These are phyloP conservation scores for Dugesia japonica DNA, from an alignment of 2,888 invertebrate genomes.

Conservation along the genomic window DNA sequence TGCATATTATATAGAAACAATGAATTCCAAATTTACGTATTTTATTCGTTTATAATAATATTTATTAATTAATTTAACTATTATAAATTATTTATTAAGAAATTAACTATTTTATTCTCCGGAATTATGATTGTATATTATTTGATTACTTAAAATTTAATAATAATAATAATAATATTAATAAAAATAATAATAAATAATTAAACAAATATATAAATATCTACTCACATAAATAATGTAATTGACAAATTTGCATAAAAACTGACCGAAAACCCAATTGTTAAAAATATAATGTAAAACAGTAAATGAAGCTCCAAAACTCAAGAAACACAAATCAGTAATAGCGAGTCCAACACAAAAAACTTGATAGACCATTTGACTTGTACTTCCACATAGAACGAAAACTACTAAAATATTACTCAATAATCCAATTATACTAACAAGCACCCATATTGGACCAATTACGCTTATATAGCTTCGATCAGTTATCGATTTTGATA, in stretches of 20 bases:
- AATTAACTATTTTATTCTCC: too few species aligned
- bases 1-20: too few species aligned
- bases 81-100: too few species aligned
- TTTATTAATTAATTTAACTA: too few species aligned
- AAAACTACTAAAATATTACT: constrained; percentile 30
- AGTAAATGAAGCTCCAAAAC: constrained; percentile 24
- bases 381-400: constrained; percentile 17
- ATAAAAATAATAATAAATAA: too few species aligned
- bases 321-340: constrained; percentile 29
- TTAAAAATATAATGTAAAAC: constrained; percentile 29
- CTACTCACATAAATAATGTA: constrained; percentile 29
- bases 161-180: too few species aligned
- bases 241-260: constrained; percentile 31
- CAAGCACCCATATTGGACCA: constrained; percentile 21
- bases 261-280: constrained; percentile 26
- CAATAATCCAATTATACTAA: constrained; percentile 24
- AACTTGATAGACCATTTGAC: constrained; percentile 28
- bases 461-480: not conserved
- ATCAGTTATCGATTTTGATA: not conserved
- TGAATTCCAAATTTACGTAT: too few species aligned
- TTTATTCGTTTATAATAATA: too few species aligned
- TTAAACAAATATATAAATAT: not conserved
- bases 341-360: constrained; percentile 31
- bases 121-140: too few species aligned
- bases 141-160: too few species aligned